These are phyloP conservation scores for Tinea pellionella DNA, from an alignment of 2,888 invertebrate species.

Conservation along the genomic window DNA sequence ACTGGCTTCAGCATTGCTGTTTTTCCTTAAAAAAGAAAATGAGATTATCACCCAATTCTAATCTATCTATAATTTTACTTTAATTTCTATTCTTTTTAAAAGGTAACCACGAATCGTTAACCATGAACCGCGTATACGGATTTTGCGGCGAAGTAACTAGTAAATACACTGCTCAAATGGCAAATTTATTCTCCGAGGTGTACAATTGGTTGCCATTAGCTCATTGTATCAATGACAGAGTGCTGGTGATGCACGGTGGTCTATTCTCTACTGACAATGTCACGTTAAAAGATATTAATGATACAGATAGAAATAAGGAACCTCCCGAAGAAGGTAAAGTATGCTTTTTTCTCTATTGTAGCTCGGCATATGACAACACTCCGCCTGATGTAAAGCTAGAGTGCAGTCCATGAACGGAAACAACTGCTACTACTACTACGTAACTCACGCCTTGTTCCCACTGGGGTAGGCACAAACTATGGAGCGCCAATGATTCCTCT, in stretches of 20 bases:
- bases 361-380: no score
- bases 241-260: conserved; percentile 97
- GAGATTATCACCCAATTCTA: no score
- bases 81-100: conserved; percentile 14
- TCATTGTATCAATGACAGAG: conserved; percentile 88
- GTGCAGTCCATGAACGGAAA: no score
- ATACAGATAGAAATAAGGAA: conserved; percentile 92
- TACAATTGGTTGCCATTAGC: conserved; percentile 97
- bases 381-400: no score
- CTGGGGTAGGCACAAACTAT: no score
- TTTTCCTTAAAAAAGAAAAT: no score
- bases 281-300: conserved; percentile 91
- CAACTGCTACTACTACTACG: no score
- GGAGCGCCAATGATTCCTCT: no score
- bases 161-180: conserved; percentile 96
- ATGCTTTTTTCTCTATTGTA: no score
- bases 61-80: no score
- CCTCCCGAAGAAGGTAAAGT: conserved; percentile 91
- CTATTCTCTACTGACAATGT: conserved; percentile 94
- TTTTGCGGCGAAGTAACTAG: conserved; percentile 98
- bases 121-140: conserved; percentile 99
- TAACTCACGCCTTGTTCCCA: no score
- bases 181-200: conserved; percentile 97
- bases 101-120: conserved; percentile 98
- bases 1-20: no score